phyloP scores from a whole-genome alignment of 2,113 vertebrate species.

The Sminthopsis crassicaudata region DNA sequence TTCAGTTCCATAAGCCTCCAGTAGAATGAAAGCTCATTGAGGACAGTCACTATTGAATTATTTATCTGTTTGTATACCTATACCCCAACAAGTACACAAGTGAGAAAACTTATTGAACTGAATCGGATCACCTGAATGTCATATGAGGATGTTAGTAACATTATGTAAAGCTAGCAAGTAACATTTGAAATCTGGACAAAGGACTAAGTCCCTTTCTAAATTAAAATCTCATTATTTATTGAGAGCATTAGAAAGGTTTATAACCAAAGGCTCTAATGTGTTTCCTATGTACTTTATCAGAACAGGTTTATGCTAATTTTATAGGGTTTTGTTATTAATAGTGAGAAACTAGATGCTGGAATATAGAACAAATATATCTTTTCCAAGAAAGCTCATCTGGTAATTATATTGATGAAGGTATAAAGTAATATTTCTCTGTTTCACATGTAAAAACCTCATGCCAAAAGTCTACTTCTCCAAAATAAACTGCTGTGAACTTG shows the following conservation, averaged over 20 bases:
- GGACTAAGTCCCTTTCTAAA: slow-evolving; percentile 37
- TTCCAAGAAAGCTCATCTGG: slow-evolving; percentile 54
- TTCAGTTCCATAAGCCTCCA: neutral
- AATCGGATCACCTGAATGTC: neutral
- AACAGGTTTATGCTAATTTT: slow-evolving; percentile 51
- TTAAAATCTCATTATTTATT: slow-evolving; percentile 53
- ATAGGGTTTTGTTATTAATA: slow-evolving; percentile 58
- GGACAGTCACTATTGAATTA: neutral
- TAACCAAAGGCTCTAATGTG: slow-evolving; percentile 4
- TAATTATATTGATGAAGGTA: slow-evolving; percentile 44
- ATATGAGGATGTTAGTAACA: neutral
- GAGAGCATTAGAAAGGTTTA: slow-evolving; percentile 60
- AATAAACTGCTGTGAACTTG: neutral
- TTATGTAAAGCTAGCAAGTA: neutral
- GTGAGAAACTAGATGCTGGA: slow-evolving; percentile 35
- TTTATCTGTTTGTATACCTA: neutral
- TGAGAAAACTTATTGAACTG: neutral
- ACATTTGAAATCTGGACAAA: slow-evolving; percentile 36
- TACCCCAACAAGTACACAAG: neutral
- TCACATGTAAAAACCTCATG: neutral
- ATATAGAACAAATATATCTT: slow-evolving; percentile 63
- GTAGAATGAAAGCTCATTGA: neutral
- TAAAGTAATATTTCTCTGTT: slow-evolving; percentile 52
- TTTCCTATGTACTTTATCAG: slow-evolving; percentile 40
- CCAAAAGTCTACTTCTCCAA: neutral